Conservation (phyloP, 2,113 vertebrate genomes). For the Prinia subflava region DNA sequence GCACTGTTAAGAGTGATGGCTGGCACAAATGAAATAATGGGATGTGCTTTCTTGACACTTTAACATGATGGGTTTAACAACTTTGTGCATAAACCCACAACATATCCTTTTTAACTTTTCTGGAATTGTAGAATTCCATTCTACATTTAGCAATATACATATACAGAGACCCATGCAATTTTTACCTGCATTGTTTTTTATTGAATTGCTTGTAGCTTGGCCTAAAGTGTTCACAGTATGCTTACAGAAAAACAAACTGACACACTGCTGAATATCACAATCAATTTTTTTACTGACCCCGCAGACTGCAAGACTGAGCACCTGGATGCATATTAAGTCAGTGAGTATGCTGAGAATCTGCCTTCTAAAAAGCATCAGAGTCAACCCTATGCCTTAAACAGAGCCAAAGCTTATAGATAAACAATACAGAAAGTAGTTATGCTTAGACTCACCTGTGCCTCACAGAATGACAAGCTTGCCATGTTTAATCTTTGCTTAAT, state of each 20-base stretch:
- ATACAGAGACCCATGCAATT: background rate
- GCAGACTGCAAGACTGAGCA: background rate
- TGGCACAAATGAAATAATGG: background rate
- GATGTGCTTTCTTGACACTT: background rate
- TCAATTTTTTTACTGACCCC: background rate
- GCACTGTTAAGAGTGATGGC: background rate
- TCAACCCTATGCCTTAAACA: background rate
- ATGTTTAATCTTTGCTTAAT: background rate
- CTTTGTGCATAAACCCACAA: background rate
- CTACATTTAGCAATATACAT: background rate
- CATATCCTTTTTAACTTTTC: background rate
- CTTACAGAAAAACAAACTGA: background rate
- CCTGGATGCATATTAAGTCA: background rate
- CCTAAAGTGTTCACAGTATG: background rate
- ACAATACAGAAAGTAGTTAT: background rate
- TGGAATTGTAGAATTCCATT: background rate
- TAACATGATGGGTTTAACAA: background rate
- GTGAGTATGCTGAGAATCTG: background rate
- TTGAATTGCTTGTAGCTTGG: background rate
- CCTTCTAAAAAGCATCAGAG: background rate
- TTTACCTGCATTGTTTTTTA: background rate
- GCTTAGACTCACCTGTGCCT: background rate
- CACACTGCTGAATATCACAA: background rate
- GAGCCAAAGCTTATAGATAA: background rate
- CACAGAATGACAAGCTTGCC: background rate